A percentile compares a stretch with the other conserved stretches of the same genome.
These are phyloP conservation scores for Myrmecophaga tridactyla DNA, from an alignment of 2,113 vertebrate genomes.

Conservation along the genomic window DNA sequence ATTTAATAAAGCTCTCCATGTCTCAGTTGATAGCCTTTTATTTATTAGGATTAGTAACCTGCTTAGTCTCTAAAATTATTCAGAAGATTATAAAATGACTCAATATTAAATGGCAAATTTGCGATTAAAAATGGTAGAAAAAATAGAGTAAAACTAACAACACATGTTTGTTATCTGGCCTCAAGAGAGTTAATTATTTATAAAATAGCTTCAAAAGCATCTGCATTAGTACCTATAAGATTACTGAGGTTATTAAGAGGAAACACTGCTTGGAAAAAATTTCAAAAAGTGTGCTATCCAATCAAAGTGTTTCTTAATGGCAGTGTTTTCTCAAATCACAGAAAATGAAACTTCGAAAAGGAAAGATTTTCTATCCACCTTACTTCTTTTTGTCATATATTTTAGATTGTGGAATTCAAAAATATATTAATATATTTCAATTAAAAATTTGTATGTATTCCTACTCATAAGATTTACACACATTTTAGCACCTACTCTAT, in stretches of 20 bases:
- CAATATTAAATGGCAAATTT: slow-evolving; percentile 2
- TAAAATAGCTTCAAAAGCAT: not conserved
- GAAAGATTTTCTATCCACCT: not conserved
- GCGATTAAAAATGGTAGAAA: slow-evolving; percentile 21
- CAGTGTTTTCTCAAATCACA: not conserved
- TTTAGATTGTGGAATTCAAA: not conserved
- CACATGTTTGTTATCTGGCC: not conserved
- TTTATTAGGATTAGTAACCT: not conserved
- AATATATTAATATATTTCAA: not conserved
- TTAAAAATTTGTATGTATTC: not conserved
- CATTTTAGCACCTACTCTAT: not conserved
- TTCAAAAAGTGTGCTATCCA: not conserved
- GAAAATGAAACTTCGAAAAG: not conserved
- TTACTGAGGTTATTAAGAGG: not conserved
- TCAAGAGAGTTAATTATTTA: slow-evolving; percentile 7
- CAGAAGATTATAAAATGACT: not conserved
- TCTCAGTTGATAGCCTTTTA: not conserved
- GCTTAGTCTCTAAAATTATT: not conserved
- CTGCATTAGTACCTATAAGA: not conserved
- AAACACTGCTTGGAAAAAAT: not conserved
- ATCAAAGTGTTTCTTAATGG: not conserved
- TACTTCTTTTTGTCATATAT: not conserved
- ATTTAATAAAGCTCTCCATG: not conserved
- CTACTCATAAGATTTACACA: not conserved
- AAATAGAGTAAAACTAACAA: slow-evolving; percentile 15